Conservation (phyloP, 2,113 vertebrate genomes). For the Aplodontia rufa region DNA sequence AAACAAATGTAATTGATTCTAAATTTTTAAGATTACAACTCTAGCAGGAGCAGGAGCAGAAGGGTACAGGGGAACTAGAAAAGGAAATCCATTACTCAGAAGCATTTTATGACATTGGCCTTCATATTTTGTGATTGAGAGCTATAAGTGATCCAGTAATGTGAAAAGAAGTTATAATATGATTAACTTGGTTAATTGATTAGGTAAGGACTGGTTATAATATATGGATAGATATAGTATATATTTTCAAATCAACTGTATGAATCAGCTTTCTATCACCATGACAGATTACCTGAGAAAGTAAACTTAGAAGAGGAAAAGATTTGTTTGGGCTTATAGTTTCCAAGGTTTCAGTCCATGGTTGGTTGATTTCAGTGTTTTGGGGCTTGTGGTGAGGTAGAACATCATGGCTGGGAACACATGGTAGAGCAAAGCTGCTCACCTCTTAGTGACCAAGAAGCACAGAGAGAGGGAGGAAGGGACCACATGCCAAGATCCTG, state of each 20-base stretch:
- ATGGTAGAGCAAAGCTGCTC: background rate
- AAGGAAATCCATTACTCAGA: background rate
- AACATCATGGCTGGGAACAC: background rate
- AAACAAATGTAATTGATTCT: constrained; percentile 11
- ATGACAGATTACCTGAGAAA: background rate
- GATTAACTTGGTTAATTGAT: too few species aligned
- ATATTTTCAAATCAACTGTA: background rate
- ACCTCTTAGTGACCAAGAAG: too few species aligned
- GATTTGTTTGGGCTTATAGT: background rate
- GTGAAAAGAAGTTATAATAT: background rate
- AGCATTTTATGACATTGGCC: background rate
- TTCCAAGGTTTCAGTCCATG: background rate
- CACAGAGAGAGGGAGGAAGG: background rate
- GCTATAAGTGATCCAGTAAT: background rate
- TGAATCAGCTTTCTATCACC: background rate
- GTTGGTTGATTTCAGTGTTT: background rate
- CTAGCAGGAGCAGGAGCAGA: background rate
- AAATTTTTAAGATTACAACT: background rate
- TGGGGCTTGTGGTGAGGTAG: background rate
- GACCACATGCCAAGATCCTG: too few species aligned
- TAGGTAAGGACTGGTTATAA: background rate
- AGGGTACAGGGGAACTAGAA: background rate
- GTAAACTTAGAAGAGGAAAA: background rate
- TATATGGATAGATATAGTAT: background rate
- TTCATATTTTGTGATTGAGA: background rate